Base-by-base conservation (phyloP, 2,113 vertebrate genomes). In the Epinephelus fuscoguttatus region DNA sequence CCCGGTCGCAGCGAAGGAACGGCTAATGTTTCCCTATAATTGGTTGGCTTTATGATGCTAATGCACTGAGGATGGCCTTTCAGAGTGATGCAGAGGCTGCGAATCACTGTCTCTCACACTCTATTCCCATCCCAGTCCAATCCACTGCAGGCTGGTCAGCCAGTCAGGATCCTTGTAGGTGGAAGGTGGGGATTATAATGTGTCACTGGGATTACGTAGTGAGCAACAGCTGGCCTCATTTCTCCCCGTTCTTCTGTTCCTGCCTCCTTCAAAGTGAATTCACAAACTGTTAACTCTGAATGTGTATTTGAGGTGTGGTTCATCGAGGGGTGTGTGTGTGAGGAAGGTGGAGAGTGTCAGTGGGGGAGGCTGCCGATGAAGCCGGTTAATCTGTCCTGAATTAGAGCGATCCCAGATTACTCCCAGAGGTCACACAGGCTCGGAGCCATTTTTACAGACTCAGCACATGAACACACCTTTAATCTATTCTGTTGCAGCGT, bases 321-420 rank as follows among this genome's bases (percentile, higher is more conserved):
- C 11, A 30, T 64, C 3, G 0, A 47, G 0, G 40, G n/a, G 37
- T 62, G 33, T 49, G 78, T 15, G 73, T 75, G 87, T 15, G 78
- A 33, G 63, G 23, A 61, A 62, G 53, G 52, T 25, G 33, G 61
- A 66, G 19, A 6, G 61, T 18, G 69, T 52, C 23, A 8, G 30
- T 4, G 50, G 61, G 63, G 74, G 78, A 70, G 68, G 80, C 6
- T 77, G 77, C 56, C 85, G 78, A 80, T 71, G 81, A 94, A 92
- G 78, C 72, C 57, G 69, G 80, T 91, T 92, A 96, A 95, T 93
- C 89, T 91, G 91, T 91, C 91, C 94, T 93, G 91, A 95, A 94
- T 95, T 86, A 94, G 91, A 96, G 86, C 78, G 78, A 91, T 88
- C 67, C 90, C 82, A 89, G 95, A 94, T 96, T 96, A 95, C 87